phyloP scores from a whole-genome alignment of 2,113 vertebrate genomes.

The Myiozetetes cayanensis region DNA sequence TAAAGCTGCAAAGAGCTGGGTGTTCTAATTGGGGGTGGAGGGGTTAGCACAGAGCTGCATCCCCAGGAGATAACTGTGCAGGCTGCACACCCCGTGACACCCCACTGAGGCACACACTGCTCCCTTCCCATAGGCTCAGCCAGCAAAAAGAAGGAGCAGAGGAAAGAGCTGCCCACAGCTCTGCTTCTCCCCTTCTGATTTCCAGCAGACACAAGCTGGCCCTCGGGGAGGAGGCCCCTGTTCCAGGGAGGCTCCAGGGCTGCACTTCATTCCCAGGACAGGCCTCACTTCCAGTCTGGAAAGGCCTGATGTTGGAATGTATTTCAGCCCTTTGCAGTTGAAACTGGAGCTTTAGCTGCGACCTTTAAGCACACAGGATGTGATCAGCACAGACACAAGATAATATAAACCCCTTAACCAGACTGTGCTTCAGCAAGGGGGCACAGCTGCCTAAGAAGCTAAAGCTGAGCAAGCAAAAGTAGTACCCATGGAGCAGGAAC shows the following conservation, averaged over 20 bases:
- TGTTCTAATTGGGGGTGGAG: neutral
- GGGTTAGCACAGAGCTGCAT: neutral
- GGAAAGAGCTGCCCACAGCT: neutral
- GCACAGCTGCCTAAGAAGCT: neutral
- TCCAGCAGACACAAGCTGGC: neutral
- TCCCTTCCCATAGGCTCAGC: neutral
- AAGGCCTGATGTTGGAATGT: neutral
- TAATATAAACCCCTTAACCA: neutral
- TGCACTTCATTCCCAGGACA: neutral
- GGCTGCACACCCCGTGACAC: neutral
- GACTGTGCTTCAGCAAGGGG: neutral
- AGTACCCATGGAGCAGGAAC: neutral
- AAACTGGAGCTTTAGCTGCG: conserved; percentile 15
- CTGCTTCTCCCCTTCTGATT: neutral
- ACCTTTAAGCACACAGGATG: neutral
- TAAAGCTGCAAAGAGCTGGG: neutral
- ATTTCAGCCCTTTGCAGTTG: neutral
- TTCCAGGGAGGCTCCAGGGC: neutral
- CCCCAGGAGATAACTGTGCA: neutral
- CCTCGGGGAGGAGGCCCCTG: neutral
- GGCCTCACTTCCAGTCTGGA: neutral
- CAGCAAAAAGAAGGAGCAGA: neutral
- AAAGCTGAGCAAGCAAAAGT: conserved; percentile 38
- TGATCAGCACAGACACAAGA: neutral
- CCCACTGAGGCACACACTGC: neutral